These are phyloP conservation scores for Aelia acuminata DNA, from an alignment of 2,888 invertebrate genomes.

Conservation along the genomic window DNA sequence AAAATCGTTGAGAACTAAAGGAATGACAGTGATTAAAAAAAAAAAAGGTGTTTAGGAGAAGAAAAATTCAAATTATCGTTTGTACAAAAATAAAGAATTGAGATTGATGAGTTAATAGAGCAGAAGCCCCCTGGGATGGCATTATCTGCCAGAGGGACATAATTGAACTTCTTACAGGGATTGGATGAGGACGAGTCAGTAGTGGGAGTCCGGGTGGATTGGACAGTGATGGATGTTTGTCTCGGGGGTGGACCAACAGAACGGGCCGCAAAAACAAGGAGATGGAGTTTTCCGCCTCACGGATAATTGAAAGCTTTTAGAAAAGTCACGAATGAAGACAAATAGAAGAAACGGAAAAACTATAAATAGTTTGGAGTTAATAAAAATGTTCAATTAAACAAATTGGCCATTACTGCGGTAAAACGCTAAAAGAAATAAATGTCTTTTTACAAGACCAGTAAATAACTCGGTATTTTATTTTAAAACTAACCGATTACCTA, in stretches of 20 bases:
- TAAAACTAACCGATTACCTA: too few species aligned
- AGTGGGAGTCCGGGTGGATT: neutral
- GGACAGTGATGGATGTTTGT: constrained; percentile 9
- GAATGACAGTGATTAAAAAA: too few species aligned
- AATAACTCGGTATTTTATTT: too few species aligned
- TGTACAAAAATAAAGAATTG: neutral
- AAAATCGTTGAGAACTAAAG: too few species aligned
- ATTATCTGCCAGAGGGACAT: neutral
- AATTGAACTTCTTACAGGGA: neutral
- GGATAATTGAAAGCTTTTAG: neutral
- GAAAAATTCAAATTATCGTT: too few species aligned
- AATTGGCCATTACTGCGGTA: too few species aligned
- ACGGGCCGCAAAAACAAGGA: neutral
- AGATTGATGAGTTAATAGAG: neutral
- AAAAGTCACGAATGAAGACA: neutral
- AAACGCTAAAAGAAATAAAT: too few species aligned
- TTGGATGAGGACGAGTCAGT: neutral
- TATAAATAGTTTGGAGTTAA: neutral
- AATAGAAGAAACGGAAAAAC: neutral
- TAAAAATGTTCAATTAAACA: neutral
- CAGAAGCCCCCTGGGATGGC: neutral
- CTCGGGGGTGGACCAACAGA: neutral
- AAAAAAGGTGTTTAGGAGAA: too few species aligned
- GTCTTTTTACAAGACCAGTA: too few species aligned
- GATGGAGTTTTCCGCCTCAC: neutral